Evolutionary conservation across 2,888 invertebrate species (phyloP).

Genomic region (Agriopis marginaria): DNA sequence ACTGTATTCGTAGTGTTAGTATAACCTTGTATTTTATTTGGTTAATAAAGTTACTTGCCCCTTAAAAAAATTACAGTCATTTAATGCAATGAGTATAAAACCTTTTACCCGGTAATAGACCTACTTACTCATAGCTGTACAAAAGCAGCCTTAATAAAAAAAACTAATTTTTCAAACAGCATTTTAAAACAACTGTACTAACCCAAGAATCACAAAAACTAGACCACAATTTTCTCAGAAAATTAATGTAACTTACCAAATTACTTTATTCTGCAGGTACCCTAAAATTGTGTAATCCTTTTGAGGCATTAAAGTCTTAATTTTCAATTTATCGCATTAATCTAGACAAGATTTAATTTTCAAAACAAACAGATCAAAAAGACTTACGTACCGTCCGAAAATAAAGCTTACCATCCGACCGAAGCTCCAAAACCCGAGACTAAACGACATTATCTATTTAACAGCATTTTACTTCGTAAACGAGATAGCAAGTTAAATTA

Average conservation of each 20-base stretch:
- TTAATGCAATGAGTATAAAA: too few species aligned
- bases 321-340: slow-evolving; percentile 9
- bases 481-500: slow-evolving; percentile 48
- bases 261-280: background rate
- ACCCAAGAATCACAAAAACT: too few species aligned
- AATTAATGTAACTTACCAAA: background rate
- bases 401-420: slow-evolving; percentile 7
- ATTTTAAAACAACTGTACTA: too few species aligned
- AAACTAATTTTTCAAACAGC: too few species aligned
- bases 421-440: slow-evolving; percentile 4
- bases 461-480: slow-evolving; percentile 41
- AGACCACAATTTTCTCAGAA: background rate
- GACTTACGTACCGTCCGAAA: slow-evolving; percentile 12
- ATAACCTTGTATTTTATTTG: too few species aligned
- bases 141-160: too few species aligned
- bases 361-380: slow-evolving; percentile 13
- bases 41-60: too few species aligned
- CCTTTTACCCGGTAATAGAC: too few species aligned
- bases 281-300: background rate
- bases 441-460: slow-evolving; percentile 34
- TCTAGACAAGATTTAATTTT: slow-evolving; percentile 3
- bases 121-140: too few species aligned
- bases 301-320: background rate
- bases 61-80: too few species aligned
- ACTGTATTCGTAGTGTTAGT: too few species aligned